Evolutionary conservation across 1,140 invertebrate species (phyloP), one percentile per base, ranked within the genome.

Genomic region (Drosophila santomea): DNA sequence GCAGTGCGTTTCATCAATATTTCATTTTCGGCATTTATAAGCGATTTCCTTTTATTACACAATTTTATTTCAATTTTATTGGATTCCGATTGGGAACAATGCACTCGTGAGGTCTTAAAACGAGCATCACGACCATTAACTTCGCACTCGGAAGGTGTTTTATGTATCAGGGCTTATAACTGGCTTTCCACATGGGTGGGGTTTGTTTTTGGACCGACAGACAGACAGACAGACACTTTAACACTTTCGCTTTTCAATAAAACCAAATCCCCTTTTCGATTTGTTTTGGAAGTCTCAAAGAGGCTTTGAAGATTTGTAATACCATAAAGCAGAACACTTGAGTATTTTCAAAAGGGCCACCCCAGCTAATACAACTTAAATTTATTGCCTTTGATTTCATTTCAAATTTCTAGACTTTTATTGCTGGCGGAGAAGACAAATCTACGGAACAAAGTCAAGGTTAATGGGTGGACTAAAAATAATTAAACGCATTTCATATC

Each of bases 31-130:
- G 56, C 32, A 66, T 74, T 74, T 54, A 43, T 80, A 80, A 80
- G 62, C 78, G 80, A 74, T 72, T 84, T 84, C 75, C 80, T 82
- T 82, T 78, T 72, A 78, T 78, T 78, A 78, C 79, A 78, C 79
- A 82, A 82, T 78, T 82, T 60, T 47, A 72, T 81, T 72, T 78
- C 75, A 63, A 55, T 61, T 66, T 68, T 58, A 54, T 80, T 80
- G 72, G 58, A 76, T 76, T 72, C 52, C 68, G 73, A 73, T 69
- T 57, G 75, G 68, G 52, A 72, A 72, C 68, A 71, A 72, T 58
- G 44, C 66, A 57, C 68, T 58, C 66, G 51, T 71, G 67, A 57
- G 43, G 41, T 71, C 45, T 71, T 36, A 35, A 84, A 76, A 64
- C 76, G 64, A 75, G 77, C 68, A 45, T n/a, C 62, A 76, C 76